Conservation (phyloP, 2,113 vertebrate genomes). For the Apodemus sylvaticus region DNA sequence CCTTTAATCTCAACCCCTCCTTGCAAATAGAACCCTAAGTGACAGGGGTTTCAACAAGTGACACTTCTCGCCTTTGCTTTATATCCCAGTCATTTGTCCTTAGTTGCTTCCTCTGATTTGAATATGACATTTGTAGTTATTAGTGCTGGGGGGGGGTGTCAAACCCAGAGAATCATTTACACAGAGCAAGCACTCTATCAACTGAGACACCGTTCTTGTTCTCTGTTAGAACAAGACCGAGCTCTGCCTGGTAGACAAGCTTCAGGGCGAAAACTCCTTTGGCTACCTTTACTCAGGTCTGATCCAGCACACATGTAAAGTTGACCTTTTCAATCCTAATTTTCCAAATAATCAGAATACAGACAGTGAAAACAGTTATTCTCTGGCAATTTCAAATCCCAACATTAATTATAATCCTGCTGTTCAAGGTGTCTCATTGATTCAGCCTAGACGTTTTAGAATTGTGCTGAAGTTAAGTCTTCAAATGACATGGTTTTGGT, state of each 20-base stretch:
- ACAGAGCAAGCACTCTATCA: not conserved
- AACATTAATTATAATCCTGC: not conserved
- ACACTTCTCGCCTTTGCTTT: not conserved
- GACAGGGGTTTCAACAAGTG: not conserved
- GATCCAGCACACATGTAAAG: not conserved
- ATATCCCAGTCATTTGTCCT: not conserved
- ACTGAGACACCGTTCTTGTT: not conserved
- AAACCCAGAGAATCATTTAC: not conserved
- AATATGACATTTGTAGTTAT: not conserved
- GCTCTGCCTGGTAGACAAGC: not conserved
- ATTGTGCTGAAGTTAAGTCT: not conserved
- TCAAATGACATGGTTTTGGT: not conserved
- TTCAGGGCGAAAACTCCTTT: not conserved
- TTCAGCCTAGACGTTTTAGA: not conserved
- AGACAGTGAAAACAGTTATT: not conserved
- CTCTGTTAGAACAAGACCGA: not conserved
- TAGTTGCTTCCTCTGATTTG: not conserved
- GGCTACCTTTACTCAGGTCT: not conserved
- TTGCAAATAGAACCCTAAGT: not conserved
- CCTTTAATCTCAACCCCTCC: not conserved
- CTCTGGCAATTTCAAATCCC: not conserved
- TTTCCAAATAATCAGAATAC: slow-evolving; percentile 36
- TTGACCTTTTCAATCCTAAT: not conserved
- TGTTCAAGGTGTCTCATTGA: not conserved
- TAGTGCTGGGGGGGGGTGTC: not conserved